Conservation (phyloP, 1,140 invertebrate genomes). For the Lepidurus arcticus region DNA sequence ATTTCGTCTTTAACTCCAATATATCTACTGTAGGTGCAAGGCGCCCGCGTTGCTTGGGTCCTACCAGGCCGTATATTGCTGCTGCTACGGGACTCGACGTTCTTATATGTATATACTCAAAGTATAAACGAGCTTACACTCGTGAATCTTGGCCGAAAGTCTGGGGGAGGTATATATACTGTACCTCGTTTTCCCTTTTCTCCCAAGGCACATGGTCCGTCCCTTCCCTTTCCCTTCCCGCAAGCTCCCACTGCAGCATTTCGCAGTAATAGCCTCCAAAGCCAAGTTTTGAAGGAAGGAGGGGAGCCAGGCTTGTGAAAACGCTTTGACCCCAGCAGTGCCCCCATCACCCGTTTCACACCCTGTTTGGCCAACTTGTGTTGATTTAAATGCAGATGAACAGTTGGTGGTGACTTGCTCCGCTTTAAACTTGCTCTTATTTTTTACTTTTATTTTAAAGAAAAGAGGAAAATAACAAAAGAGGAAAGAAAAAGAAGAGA, state of each 20-base stretch:
- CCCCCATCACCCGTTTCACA: neutral
- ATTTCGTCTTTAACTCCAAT: no score
- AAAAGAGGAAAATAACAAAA: neutral
- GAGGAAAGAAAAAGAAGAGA: neutral
- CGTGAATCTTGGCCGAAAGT: no score
- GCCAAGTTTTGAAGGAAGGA: neutral
- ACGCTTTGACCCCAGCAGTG: neutral
- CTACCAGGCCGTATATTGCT: no score
- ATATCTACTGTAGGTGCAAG: no score
- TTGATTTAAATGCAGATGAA: slow-evolving; percentile 20
- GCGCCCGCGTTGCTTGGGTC: no score
- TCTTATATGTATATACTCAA: no score
- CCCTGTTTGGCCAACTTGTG: neutral
- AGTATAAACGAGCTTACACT: no score
- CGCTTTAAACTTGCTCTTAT: neutral
- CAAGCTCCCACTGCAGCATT: neutral
- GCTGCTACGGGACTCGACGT: no score
- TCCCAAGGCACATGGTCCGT: no score
- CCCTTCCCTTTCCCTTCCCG: neutral
- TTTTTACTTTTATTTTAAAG: neutral
- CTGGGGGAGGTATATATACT: no score
- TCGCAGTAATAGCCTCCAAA: slow-evolving; percentile 6
- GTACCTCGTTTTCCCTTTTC: no score
- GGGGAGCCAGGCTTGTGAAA: neutral
- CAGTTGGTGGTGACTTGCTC: slow-evolving; percentile 14